Percentiles rank a stretch among this genome's conserved stretches.
Conservation (phyloP, 1,140 invertebrate species). For the Pseudomyrmex dendroicus region DNA sequence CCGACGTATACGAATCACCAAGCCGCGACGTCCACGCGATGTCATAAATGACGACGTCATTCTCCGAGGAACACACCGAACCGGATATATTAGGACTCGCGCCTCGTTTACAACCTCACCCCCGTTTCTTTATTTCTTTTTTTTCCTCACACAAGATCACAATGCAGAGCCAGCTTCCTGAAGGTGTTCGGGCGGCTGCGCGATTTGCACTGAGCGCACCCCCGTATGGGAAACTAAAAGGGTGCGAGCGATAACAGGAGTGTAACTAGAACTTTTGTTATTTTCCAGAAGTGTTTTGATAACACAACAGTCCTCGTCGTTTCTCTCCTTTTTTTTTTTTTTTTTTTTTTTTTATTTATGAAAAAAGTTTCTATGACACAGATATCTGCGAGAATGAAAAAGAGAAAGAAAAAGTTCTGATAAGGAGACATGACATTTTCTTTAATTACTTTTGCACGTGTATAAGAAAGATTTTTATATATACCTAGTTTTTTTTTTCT, state of each 20-base stretch:
- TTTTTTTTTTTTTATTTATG: background rate
- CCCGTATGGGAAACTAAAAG: conserved; percentile 73
- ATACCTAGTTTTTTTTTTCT: no score
- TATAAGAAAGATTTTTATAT: no score
- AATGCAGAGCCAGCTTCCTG: conserved; percentile 42
- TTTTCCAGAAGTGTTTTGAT: background rate
- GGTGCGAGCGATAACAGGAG: conserved; percentile 56
- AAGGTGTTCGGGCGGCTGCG: conserved; percentile 77
- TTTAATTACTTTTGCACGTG: no score
- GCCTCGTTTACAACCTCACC: background rate
- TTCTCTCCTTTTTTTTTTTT: background rate
- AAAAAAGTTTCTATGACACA: no score
- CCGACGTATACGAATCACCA: conserved; percentile 30
- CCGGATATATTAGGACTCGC: background rate
- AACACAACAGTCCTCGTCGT: background rate
- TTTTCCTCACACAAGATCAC: conserved; percentile 41
- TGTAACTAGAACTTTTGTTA: conserved; percentile 54
- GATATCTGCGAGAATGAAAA: no score
- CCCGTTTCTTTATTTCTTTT: conserved; percentile 42
- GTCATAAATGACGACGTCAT: conserved; percentile 1
- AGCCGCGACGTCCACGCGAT: conserved; percentile 15
- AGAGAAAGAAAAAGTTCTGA: no score
- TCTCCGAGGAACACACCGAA: background rate
- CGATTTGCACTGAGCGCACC: conserved; percentile 79
- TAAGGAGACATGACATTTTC: no score